Conservation (phyloP, 1,140 invertebrate species). For the Listronotus bonariensis region DNA sequence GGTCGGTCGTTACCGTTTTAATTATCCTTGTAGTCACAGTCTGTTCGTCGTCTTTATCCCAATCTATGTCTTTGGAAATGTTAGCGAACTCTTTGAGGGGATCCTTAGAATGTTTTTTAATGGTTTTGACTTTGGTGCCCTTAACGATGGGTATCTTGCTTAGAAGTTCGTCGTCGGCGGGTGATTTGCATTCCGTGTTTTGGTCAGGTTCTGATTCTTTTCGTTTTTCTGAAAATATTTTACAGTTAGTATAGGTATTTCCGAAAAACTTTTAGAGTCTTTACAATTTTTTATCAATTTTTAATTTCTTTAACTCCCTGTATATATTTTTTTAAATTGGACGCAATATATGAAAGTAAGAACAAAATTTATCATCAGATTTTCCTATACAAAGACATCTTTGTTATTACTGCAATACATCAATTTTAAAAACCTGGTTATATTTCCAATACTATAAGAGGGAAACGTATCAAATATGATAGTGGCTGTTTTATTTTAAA, state of each 20-base stretch:
- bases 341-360: no score
- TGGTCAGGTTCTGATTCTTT: conserved; percentile 1
- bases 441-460: no score
- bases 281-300: no score
- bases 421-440: no score
- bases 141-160: conserved; percentile 52
- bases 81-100: conserved; percentile 54
- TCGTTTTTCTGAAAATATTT: conserved; percentile 14
- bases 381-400: no score
- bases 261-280: no score
- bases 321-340: no score
- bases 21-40: conserved; percentile 51
- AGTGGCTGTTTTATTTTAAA: no score
- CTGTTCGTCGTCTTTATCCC: conserved; percentile 55
- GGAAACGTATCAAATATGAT: no score
- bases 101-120: conserved; percentile 57
- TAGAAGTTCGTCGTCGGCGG: conserved; percentile 45
- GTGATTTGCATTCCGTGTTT: conserved; percentile 33
- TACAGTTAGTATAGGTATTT: neutral
- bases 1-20: conserved; percentile 54
- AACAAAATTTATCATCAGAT: no score
- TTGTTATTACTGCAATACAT: no score
- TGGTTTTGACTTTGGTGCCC: conserved; percentile 54
- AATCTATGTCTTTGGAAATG: conserved; percentile 54
- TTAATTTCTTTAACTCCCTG: no score